Conservation (phyloP, 2,113 vertebrate genomes). For the Oceanodroma tethys region DNA sequence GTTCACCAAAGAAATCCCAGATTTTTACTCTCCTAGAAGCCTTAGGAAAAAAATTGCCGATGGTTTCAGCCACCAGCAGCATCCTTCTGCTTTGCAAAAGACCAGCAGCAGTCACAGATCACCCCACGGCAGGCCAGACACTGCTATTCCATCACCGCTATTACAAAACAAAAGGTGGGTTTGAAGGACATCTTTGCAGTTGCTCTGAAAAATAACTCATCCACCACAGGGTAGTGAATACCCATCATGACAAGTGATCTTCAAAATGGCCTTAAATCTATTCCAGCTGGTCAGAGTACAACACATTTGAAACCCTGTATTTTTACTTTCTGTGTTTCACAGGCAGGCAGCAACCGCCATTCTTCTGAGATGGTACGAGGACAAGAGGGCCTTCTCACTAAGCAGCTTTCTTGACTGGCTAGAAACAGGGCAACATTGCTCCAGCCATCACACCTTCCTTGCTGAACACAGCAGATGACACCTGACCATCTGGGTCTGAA, state of each 20-base stretch:
- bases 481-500: background rate
- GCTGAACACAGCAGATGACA: background rate
- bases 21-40: background rate
- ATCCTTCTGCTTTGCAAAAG: background rate
- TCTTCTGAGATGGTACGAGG: background rate
- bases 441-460: background rate
- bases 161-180: background rate
- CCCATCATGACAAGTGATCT: background rate
- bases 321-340: background rate
- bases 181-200: background rate
- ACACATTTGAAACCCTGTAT: background rate
- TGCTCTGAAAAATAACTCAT: background rate
- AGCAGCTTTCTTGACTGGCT: background rate
- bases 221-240: background rate
- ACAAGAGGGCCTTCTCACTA: background rate
- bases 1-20: background rate
- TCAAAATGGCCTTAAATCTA: background rate
- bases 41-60: background rate
- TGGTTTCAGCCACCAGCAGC: background rate
- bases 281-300: background rate
- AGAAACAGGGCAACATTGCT: background rate
- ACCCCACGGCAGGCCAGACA: background rate
- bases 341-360: background rate
- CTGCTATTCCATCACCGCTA: background rate
- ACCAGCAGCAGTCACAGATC: background rate